Percentiles rank a stretch among this genome's conserved stretches.
Conservation (phyloP, 2,888 invertebrate genomes). For the Adineta ricciae region DNA sequence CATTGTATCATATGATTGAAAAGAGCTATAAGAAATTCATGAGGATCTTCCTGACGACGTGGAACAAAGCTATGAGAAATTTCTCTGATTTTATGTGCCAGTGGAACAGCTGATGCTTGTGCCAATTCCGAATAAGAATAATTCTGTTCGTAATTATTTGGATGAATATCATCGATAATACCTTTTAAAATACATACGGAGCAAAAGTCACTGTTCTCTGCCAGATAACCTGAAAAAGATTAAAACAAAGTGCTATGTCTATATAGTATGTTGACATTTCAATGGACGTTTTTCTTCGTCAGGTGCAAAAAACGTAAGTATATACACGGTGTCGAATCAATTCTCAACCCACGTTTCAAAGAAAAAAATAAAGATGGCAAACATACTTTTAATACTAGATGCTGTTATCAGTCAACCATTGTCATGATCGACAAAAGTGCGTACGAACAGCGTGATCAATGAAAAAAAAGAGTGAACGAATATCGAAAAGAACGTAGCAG, state of each 20-base stretch:
- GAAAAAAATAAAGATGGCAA: no score
- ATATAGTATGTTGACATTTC: no score
- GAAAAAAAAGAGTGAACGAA: no score
- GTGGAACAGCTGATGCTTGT: not conserved
- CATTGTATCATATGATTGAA: not conserved
- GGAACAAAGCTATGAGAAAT: not conserved
- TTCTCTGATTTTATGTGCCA: not conserved
- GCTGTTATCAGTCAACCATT: no score
- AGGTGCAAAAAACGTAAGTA: no score
- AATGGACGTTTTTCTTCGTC: no score
- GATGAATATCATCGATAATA: not conserved
- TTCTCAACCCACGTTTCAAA: no score
- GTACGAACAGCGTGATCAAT: no score
- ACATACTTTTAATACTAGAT: no score
- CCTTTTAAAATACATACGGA: not conserved
- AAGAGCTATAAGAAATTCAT: not conserved
- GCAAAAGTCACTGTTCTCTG: not conserved
- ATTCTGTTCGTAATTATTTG: not conserved
- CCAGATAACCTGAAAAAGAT: not conserved
- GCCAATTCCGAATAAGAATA: not conserved
- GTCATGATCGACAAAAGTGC: no score
- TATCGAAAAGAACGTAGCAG: no score
- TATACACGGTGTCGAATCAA: no score
- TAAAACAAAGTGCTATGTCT: not conserved
- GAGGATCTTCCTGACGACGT: not conserved